Evolutionary conservation across 2,888 invertebrate genomes (phyloP).

Genomic region (Allygus modestus): DNA sequence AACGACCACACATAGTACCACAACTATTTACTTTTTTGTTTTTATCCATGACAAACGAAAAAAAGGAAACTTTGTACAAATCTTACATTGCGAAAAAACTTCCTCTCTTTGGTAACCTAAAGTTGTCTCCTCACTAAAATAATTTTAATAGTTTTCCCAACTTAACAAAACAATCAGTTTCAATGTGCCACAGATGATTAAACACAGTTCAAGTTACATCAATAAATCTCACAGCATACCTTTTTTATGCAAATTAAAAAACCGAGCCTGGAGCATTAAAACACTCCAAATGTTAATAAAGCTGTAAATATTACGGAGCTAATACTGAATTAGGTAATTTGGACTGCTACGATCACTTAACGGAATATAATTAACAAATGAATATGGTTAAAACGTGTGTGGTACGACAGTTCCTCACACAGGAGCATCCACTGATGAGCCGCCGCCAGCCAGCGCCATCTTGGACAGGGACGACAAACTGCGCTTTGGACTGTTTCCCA

Average conservation of each 20-base stretch:
- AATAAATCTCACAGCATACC: no score
- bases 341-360: slow-evolving; percentile 6
- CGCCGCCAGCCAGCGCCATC: slow-evolving; percentile 79
- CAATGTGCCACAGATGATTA: no score
- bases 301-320: background rate
- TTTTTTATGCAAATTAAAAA: no score
- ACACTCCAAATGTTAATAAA: background rate
- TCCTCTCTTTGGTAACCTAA: no score
- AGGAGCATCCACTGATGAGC: slow-evolving; percentile 68
- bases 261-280: no score
- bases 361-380: background rate
- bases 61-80: background rate
- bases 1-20: background rate
- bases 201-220: no score
- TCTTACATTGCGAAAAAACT: background rate
- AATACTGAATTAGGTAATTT: slow-evolving; percentile 24
- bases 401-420: slow-evolving; percentile 22
- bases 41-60: background rate
- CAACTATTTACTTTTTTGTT: background rate
- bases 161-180: no score
- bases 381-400: background rate
- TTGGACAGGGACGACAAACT: slow-evolving; percentile 88
- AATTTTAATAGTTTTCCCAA: no score
- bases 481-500: slow-evolving; percentile 87
- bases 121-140: no score